A percentile compares a stretch with the other conserved stretches of the same genome.
These are phyloP conservation scores for Microtus oregoni DNA, from an alignment of 2,113 vertebrate genomes.

Conservation along the genomic window DNA sequence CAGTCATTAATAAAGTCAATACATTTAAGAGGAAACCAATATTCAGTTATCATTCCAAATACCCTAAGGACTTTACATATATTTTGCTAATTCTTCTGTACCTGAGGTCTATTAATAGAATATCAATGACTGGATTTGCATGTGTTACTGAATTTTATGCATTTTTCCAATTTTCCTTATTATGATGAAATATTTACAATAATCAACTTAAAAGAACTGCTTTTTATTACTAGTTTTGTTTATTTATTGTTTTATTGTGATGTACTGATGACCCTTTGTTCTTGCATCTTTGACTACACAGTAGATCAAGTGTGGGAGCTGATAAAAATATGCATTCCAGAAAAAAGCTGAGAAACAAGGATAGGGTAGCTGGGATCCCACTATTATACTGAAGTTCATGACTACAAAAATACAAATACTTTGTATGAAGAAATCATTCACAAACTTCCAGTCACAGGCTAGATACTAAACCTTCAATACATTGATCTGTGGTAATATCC, in stretches of 20 bases:
- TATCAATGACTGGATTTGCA: neutral
- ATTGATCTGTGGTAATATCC: neutral
- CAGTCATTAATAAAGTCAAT: neutral
- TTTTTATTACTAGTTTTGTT: neutral
- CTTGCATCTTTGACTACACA: neutral
- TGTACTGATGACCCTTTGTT: neutral
- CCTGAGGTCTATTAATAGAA: neutral
- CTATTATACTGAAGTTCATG: neutral
- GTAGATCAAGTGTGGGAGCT: neutral
- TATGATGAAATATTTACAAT: neutral
- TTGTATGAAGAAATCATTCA: neutral
- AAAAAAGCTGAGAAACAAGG: neutral
- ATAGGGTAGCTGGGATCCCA: accelerated
- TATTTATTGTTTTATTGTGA: neutral
- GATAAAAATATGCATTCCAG: neutral
- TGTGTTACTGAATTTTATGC: neutral
- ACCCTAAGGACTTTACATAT: neutral
- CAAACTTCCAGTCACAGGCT: neutral
- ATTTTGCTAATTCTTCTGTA: neutral
- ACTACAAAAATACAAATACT: neutral
- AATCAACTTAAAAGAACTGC: neutral
- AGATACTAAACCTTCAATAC: neutral
- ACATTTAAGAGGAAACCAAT: neutral
- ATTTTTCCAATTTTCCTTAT: neutral
- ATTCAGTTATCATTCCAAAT: neutral